Evolutionary conservation across 2,113 vertebrate genomes (phyloP).

Genomic region (Rhombomys opimus): DNA sequence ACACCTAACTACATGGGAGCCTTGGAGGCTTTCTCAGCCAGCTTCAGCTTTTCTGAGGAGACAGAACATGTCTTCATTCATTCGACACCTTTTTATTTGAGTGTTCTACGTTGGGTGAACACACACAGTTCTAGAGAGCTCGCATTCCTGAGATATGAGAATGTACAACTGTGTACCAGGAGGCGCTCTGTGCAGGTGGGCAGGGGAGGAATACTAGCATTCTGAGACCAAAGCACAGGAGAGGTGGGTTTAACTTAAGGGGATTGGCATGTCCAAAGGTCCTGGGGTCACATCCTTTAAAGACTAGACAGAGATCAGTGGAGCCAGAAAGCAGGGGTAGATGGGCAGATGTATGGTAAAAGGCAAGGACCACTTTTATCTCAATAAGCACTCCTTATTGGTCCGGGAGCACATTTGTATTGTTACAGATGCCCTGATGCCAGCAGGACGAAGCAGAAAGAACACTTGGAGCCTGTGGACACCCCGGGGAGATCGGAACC

Average conservation of each 20-base stretch:
- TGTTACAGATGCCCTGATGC: neutral
- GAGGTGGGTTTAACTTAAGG: neutral
- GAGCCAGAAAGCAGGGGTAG: neutral
- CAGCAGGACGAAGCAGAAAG: neutral
- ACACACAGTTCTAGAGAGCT: neutral
- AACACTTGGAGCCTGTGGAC: neutral
- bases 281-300: neutral
- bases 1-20: neutral
- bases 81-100: conserved; percentile 14
- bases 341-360: neutral
- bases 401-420: neutral
- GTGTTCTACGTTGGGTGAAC: neutral
- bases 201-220: neutral
- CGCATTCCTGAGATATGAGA: conserved; percentile 29
- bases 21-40: neutral
- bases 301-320: neutral
- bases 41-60: neutral
- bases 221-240: neutral
- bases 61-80: neutral
- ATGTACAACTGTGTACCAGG: neutral
- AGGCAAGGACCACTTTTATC: neutral
- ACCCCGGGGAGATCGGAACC: neutral
- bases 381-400: neutral
- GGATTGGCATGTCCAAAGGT: neutral
- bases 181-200: neutral